phyloP scores from a whole-genome alignment of 30 jellyfish, hydroid and myxozoan genomes.

The Aurelia sp. region DNA sequence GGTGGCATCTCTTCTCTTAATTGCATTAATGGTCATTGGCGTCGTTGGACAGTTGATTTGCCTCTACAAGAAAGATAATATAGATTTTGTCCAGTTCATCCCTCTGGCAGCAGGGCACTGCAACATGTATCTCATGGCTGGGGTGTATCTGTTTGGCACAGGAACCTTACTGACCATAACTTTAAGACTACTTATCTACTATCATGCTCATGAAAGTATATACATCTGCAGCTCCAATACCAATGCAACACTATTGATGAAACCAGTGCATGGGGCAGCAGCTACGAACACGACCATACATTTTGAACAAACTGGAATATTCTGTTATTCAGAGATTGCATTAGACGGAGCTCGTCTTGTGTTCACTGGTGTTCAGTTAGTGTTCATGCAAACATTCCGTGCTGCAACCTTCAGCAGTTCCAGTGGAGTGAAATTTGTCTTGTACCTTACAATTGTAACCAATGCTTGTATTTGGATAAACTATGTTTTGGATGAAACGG shows the following conservation, averaged over 20 bases:
- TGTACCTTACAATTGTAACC: conserved; percentile 40
- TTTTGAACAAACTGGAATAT: not conserved
- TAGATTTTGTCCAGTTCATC: conserved; percentile 7
- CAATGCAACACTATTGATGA: not conserved
- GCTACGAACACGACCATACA: not conserved
- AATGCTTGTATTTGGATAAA: conserved; percentile 50
- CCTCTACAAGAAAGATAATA: not conserved
- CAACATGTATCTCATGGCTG: conserved; percentile 52
- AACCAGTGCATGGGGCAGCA: not conserved
- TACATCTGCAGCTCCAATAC: not conserved
- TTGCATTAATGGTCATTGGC: conserved; percentile 1
- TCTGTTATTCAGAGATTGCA: conserved; percentile 35
- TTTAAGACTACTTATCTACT: conserved; percentile 29
- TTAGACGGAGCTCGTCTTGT: conserved; percentile 20
- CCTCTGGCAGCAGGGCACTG: conserved; percentile 23
- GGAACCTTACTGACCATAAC: conserved; percentile 42
- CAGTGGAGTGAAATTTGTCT: conserved; percentile 1
- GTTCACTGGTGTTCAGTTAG: conserved; percentile 39
- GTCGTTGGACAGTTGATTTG: conserved; percentile 15
- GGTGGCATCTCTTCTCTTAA: conserved; percentile 1
- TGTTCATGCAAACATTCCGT: conserved; percentile 46
- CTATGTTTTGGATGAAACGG: conserved; percentile 22
- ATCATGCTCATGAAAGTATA: conserved; percentile 29
- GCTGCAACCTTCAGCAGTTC: conserved; percentile 36
- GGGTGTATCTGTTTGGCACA: conserved; percentile 59